phyloP scores from a whole-genome alignment of 2,888 invertebrate species.

The Calameuta idolon region DNA sequence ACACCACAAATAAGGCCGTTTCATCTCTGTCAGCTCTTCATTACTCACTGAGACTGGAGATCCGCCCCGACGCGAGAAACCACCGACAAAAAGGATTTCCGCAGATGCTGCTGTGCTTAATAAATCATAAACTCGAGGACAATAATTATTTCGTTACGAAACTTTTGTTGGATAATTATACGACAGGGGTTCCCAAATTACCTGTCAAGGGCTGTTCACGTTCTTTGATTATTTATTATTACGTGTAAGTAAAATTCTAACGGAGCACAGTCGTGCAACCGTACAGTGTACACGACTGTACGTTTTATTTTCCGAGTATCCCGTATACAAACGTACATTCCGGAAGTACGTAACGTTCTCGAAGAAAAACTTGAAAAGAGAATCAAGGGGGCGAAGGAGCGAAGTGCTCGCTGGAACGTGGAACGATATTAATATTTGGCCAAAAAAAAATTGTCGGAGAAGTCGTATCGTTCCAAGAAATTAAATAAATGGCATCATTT shows the following conservation, averaged over 20 bases:
- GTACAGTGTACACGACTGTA: background rate
- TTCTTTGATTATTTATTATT: background rate
- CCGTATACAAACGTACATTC: background rate
- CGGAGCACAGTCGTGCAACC: background rate
- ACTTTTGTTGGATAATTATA: slow-evolving; percentile 13
- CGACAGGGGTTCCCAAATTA: background rate
- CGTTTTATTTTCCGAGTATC: background rate
- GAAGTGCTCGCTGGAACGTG: slow-evolving; percentile 18
- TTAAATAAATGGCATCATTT: slow-evolving; percentile 63
- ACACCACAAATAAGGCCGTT: slow-evolving; percentile 47
- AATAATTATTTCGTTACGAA: slow-evolving; percentile 12
- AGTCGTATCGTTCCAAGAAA: slow-evolving; percentile 53
- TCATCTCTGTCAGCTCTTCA: slow-evolving; percentile 50
- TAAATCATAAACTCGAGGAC: slow-evolving; percentile 30
- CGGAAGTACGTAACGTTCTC: background rate
- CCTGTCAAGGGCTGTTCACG: background rate
- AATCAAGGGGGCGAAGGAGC: background rate
- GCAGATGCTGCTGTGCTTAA: slow-evolving; percentile 29
- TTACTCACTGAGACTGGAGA: slow-evolving; percentile 37
- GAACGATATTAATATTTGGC: slow-evolving; percentile 48
- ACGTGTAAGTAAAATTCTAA: background rate
- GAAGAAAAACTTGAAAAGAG: background rate
- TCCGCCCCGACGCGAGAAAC: slow-evolving; percentile 22
- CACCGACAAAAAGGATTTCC: slow-evolving; percentile 36
- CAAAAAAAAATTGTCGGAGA: slow-evolving; percentile 41